These are phyloP conservation scores for Lasioglossum villosulum DNA, from an alignment of 2,888 invertebrate species.

Conservation along the genomic window DNA sequence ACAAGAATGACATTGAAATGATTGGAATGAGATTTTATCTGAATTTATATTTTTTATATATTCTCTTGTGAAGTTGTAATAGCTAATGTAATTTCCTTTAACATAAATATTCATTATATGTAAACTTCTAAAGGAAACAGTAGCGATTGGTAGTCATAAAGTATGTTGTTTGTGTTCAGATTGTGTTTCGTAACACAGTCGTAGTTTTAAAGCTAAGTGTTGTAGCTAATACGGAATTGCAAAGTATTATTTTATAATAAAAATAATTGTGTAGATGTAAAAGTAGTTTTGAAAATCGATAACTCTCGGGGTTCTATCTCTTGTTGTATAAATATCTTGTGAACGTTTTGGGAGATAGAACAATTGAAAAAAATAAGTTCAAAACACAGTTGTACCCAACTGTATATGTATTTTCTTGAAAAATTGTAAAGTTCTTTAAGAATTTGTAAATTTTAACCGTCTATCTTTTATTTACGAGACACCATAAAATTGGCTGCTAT, in stretches of 20 bases:
- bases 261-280: slow-evolving; percentile 25
- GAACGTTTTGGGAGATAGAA: slow-evolving; percentile 13
- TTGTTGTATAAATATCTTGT: slow-evolving; percentile 30
- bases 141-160: slow-evolving; percentile 22
- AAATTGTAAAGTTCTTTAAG: slow-evolving; percentile 16
- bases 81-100: slow-evolving; percentile 15
- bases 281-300: slow-evolving; percentile 33
- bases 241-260: slow-evolving; percentile 60
- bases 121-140: slow-evolving; percentile 25
- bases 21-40: slow-evolving; percentile 27
- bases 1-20: slow-evolving; percentile 35
- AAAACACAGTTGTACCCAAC: slow-evolving; percentile 21
- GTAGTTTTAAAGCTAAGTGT: slow-evolving; percentile 39
- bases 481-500: slow-evolving; percentile 25
- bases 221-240: slow-evolving; percentile 37
- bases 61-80: slow-evolving; percentile 12
- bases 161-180: slow-evolving; percentile 30
- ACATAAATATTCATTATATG: slow-evolving; percentile 23
- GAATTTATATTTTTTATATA: slow-evolving; percentile 29
- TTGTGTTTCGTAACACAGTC: slow-evolving; percentile 34
- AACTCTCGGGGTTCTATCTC: slow-evolving; percentile 43
- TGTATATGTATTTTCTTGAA: slow-evolving; percentile 36
- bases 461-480: slow-evolving; percentile 25
- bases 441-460: slow-evolving; percentile 26
- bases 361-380: slow-evolving; percentile 5